Evolutionary conservation across 2,113 vertebrate genomes (phyloP).

Genomic region (Fukomys damarensis): DNA sequence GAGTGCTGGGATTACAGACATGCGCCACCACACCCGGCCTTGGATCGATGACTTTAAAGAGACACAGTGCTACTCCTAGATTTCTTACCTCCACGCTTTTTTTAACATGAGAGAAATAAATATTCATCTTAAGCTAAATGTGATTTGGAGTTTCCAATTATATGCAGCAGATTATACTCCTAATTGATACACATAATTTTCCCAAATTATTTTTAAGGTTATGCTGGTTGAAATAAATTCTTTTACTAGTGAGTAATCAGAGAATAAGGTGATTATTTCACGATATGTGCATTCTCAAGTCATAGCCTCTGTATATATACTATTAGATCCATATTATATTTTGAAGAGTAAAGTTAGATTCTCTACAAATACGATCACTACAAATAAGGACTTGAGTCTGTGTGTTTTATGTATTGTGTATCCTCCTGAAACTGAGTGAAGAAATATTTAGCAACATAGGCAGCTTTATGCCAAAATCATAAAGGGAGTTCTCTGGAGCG

Average conservation of each 20-base stretch:
- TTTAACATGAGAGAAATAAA: constrained; percentile 40
- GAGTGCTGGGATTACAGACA: no score
- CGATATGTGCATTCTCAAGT: constrained; percentile 74
- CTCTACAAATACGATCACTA: background rate
- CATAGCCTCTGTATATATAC: background rate
- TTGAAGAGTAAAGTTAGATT: constrained; percentile 38
- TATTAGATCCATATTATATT: constrained; percentile 3
- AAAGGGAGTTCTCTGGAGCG: background rate
- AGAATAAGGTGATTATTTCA: constrained; percentile 80
- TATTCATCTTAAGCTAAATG: constrained; percentile 40
- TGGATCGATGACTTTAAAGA: background rate
- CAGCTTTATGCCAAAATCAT: background rate
- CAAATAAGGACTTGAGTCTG: background rate
- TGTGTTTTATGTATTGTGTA: background rate
- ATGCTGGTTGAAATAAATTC: constrained; percentile 79
- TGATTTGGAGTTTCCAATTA: constrained; percentile 53
- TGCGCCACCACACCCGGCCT: no score
- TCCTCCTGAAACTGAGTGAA: background rate
- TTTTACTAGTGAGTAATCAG: constrained; percentile 82
- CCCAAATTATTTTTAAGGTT: constrained; percentile 79
- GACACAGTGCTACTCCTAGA: background rate
- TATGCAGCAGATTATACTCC: constrained; percentile 39
- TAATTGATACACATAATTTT: constrained; percentile 72
- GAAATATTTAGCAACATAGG: background rate
- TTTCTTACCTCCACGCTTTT: background rate